These are phyloP conservation scores for Linepithema humile DNA, from an alignment of 1,140 invertebrate genomes.

Conservation along the genomic window DNA sequence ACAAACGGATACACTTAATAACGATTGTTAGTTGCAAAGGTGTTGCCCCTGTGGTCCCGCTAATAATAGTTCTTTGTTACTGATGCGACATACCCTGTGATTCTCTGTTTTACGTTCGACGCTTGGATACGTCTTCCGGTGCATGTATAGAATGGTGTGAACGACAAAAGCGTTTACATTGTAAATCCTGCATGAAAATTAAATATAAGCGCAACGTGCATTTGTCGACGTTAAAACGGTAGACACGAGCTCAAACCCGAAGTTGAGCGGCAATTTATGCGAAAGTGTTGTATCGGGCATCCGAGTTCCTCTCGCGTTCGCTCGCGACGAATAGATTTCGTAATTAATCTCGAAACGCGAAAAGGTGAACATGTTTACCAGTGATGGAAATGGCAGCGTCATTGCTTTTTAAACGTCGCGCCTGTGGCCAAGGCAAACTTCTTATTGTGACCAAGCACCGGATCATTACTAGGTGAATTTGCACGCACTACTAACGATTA, in stretches of 20 bases:
- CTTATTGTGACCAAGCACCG: constrained; percentile 32
- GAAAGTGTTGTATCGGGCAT: neutral
- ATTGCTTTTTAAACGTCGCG: constrained; percentile 23
- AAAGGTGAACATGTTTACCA: neutral
- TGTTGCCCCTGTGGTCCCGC: neutral
- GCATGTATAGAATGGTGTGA: neutral
- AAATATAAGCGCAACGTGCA: neutral
- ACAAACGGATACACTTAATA: constrained; percentile 72
- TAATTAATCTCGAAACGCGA: constrained; percentile 16
- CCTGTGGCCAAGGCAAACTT: constrained; percentile 46
- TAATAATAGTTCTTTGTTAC: constrained; percentile 20
- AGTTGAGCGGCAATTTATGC: neutral
- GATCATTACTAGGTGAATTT: constrained; percentile 27
- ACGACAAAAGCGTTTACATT: neutral
- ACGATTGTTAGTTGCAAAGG: constrained; percentile 70
- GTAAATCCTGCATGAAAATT: neutral
- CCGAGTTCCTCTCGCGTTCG: neutral
- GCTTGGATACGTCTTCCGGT: neutral
- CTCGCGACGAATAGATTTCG: neutral
- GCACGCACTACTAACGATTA: constrained; percentile 11
- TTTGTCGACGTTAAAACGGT: neutral
- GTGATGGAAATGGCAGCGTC: too few species aligned
- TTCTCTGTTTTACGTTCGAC: constrained; percentile 13
- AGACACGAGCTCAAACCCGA: neutral
- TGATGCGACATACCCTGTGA: neutral